Percentiles rank a stretch among this genome's conserved stretches.
Evolutionary conservation across 2,888 invertebrate species (phyloP).

Genomic region (Dastarcus helophoroides): DNA sequence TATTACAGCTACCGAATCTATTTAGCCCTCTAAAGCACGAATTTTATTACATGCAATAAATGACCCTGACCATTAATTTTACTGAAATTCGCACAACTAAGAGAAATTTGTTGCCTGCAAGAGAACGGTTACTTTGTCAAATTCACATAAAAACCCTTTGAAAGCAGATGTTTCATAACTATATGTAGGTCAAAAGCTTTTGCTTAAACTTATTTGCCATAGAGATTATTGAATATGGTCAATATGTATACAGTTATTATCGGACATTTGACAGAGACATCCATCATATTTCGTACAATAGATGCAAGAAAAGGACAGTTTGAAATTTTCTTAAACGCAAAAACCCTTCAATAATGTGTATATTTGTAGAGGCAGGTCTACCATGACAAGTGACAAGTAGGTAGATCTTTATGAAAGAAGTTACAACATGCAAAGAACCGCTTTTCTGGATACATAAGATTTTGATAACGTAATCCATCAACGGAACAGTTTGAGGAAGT

Average conservation of each 20-base stretch:
- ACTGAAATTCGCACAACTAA: no score
- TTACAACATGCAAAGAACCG: no score
- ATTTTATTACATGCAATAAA: no score
- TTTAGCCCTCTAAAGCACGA: no score
- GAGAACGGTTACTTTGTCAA: no score
- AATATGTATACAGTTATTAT: constrained; percentile 29
- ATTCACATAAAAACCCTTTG: constrained; percentile 19
- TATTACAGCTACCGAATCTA: no score
- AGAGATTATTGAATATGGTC: constrained; percentile 27
- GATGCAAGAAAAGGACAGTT: constrained; percentile 30
- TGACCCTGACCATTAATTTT: no score
- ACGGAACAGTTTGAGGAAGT: no score
- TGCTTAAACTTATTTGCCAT: constrained; percentile 28
- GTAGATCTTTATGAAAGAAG: no score
- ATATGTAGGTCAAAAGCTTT: constrained; percentile 29
- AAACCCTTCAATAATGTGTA: constrained; percentile 32
- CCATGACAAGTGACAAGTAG: constrained; percentile 33
- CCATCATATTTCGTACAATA: constrained; percentile 31
- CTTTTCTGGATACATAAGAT: no score
- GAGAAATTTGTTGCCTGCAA: no score
- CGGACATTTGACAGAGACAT: constrained; percentile 32
- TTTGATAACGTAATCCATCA: no score
- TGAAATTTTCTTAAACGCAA: constrained; percentile 27
- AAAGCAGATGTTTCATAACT: constrained; percentile 13
- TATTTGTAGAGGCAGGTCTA: constrained; percentile 33